These are phyloP conservation scores for Chymomyza amoena DNA, from an alignment of 2,888 invertebrate species.

Conservation along the genomic window DNA sequence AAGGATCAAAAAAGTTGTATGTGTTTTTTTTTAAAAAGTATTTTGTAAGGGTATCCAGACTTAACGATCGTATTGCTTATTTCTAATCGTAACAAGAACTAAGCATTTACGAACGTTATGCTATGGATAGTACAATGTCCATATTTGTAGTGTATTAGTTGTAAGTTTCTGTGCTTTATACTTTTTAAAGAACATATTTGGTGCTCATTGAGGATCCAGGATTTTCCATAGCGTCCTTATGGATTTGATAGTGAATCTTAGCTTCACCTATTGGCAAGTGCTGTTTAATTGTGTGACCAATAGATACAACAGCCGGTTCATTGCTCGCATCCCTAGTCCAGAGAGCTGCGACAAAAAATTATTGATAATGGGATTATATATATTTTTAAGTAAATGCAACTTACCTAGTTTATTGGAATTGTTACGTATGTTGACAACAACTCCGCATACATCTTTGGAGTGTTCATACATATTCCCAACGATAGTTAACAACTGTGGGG, in stretches of 20 bases:
- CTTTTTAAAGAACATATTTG: not conserved
- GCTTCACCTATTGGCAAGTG: constrained; percentile 83
- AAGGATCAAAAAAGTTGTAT: no score
- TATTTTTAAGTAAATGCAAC: no score
- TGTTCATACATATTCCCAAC: no score
- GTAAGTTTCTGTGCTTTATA: not conserved
- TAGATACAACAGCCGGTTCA: constrained; percentile 87
- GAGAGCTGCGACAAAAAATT: no score
- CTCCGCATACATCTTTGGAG: no score
- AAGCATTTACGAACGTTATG: constrained; percentile 32
- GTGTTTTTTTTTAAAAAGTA: no score
- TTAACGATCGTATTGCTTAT: constrained; percentile 83
- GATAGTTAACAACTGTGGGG: constrained; percentile 84
- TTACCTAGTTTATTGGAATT: no score
- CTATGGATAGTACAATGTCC: no score
- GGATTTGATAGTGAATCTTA: constrained; percentile 85
- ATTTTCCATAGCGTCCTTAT: constrained; percentile 90
- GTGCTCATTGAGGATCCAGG: constrained; percentile 86
- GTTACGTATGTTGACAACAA: no score
- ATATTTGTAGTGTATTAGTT: not conserved
- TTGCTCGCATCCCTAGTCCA: no score
- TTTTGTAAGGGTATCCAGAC: constrained; percentile 93
- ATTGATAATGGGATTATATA: no score
- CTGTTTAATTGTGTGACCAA: constrained; percentile 90
- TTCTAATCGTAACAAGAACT: constrained; percentile 19